Percentiles rank a stretch among this genome's conserved stretches.
Evolutionary conservation across 2,113 vertebrate species (phyloP).

Genomic region (Boleophthalmus pectinirostris): DNA sequence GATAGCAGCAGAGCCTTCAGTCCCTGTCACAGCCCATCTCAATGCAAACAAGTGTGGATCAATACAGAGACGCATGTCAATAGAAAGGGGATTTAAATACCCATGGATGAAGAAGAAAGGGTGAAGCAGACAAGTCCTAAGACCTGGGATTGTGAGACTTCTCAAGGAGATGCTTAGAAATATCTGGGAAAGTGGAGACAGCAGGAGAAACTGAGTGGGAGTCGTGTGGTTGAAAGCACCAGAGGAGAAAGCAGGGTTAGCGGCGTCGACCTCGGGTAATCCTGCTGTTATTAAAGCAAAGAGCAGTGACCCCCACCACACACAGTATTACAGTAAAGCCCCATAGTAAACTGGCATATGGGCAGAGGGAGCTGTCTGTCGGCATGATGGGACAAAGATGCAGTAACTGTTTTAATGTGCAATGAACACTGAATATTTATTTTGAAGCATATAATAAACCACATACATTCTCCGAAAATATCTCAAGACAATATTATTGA

Average conservation of each 20-base stretch:
- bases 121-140: background rate
- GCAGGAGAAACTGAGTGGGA: slow-evolving; percentile 5
- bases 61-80: slow-evolving; percentile 3
- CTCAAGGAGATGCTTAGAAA: slow-evolving; percentile 6
- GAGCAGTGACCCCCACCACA: slow-evolving; percentile 46
- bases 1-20: slow-evolving; percentile 33
- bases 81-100: slow-evolving; percentile 2
- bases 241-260: slow-evolving; percentile 28
- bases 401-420: background rate
- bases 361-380: slow-evolving; percentile 17
- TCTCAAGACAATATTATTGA: too few species aligned
- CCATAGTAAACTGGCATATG: slow-evolving; percentile 39
- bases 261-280: slow-evolving; percentile 55
- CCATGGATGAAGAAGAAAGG: slow-evolving; percentile 1
- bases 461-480: too few species aligned
- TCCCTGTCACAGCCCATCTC: slow-evolving; percentile 25
- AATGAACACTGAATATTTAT: too few species aligned
- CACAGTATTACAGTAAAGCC: slow-evolving; percentile 64
- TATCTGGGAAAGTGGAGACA: slow-evolving; percentile 1
- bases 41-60: slow-evolving; percentile 24
- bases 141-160: background rate
- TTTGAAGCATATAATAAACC: too few species aligned
- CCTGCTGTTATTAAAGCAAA: slow-evolving; percentile 58
- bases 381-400: background rate
- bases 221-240: slow-evolving; percentile 21